These are phyloP conservation scores for Vannuccia rotundouncinata DNA, from an alignment of 2,888 invertebrate genomes.

Conservation along the genomic window DNA sequence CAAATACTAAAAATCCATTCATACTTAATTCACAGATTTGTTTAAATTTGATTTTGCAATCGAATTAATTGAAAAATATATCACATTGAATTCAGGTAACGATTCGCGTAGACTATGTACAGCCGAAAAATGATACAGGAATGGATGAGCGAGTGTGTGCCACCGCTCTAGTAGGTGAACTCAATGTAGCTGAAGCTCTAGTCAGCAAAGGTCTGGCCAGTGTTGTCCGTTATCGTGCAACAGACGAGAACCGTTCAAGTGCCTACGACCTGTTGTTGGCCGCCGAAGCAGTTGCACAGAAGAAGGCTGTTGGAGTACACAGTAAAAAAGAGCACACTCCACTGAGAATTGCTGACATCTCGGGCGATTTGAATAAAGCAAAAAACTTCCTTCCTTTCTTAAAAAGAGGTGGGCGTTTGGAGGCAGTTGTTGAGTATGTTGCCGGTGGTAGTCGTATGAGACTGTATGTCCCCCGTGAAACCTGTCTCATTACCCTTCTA, in stretches of 20 bases:
- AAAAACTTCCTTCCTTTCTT: slow-evolving; percentile 88
- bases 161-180: slow-evolving; percentile 75
- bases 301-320: slow-evolving; percentile 61
- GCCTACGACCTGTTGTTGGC: slow-evolving; percentile 83
- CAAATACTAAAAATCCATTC: too few relatives aligned
- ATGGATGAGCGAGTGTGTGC: slow-evolving; percentile 85
- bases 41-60: too few relatives aligned
- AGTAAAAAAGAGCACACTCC: slow-evolving; percentile 68
- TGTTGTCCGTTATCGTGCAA: slow-evolving; percentile 84
- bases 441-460: slow-evolving; percentile 89
- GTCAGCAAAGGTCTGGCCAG: slow-evolving; percentile 84
- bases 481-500: slow-evolving; percentile 86
- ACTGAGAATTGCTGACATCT: slow-evolving; percentile 80
- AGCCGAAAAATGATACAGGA: slow-evolving; percentile 70
- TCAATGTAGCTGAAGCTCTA: slow-evolving; percentile 77
- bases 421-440: slow-evolving; percentile 90
- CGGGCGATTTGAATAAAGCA: slow-evolving; percentile 65
- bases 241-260: slow-evolving; percentile 88
- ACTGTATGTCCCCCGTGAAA: slow-evolving; percentile 85
- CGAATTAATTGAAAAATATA: too few relatives aligned
- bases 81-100: too few relatives aligned
- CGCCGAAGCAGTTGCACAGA: slow-evolving; percentile 85
- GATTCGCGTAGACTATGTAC: slow-evolving; percentile 87
- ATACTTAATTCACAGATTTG: too few relatives aligned
- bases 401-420: slow-evolving; percentile 78